Percentiles rank a stretch among this genome's conserved stretches.
These are phyloP conservation scores for Junonia oenone DNA, from an alignment of 2,888 invertebrate species.

Conservation along the genomic window DNA sequence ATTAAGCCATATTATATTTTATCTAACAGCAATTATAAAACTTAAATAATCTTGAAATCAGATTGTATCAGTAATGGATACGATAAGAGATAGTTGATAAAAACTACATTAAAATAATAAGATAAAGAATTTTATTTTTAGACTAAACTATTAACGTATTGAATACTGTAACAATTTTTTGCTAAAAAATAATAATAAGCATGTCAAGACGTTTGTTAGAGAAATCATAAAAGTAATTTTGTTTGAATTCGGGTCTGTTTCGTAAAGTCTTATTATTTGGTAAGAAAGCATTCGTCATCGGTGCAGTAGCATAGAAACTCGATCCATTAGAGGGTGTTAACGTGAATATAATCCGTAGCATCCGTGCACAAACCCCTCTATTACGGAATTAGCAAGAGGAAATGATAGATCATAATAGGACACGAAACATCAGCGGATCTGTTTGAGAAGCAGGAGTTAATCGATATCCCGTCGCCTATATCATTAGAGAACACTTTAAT, in stretches of 20 bases:
- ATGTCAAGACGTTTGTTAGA: no score
- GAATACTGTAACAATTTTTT: no score
- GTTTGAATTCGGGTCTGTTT: background rate
- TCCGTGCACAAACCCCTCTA: slow-evolving; percentile 51
- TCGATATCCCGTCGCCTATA: background rate
- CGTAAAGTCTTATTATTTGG: background rate
- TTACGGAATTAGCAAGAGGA: slow-evolving; percentile 62
- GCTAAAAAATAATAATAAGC: no score
- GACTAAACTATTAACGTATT: no score
- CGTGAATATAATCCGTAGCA: slow-evolving; percentile 58
- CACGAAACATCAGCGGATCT: slow-evolving; percentile 40
- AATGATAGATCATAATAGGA: slow-evolving; percentile 52
- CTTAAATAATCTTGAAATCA: no score
- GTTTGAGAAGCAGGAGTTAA: slow-evolving; percentile 22
- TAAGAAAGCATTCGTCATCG: slow-evolving; percentile 10
- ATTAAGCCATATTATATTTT: no score
- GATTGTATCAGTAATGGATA: no score
- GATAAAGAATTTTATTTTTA: no score
- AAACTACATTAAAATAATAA: no score
- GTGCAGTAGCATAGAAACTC: slow-evolving; percentile 35
- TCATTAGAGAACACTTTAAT: no score
- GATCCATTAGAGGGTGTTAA: slow-evolving; percentile 53
- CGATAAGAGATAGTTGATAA: no score
- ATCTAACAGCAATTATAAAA: no score
- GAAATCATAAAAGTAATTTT: background rate